Conservation (phyloP, 2,888 invertebrate genomes). For the Caenorhabditis sp. region DNA sequence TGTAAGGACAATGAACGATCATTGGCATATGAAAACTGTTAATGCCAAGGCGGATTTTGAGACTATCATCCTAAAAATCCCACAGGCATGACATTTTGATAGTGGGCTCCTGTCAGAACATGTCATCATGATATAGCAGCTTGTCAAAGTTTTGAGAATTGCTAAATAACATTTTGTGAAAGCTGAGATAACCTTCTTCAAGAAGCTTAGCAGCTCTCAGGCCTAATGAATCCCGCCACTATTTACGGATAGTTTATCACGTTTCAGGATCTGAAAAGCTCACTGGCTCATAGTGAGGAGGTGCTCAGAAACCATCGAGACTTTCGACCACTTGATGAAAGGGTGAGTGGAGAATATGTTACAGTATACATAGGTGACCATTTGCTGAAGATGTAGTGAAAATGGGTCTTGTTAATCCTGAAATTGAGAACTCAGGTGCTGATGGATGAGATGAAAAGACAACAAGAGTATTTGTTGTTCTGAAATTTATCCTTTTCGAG, state of each 20-base stretch:
- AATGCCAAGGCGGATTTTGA: conserved; percentile 34
- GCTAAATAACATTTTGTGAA: conserved; percentile 1
- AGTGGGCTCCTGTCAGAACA: not conserved
- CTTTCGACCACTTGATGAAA: conserved; percentile 67
- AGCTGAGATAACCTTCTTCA: conserved; percentile 21
- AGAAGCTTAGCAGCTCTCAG: not conserved
- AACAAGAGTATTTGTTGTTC: conserved; percentile 38
- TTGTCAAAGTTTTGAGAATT: not conserved
- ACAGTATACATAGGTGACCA: not conserved
- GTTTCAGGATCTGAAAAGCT: conserved; percentile 58
- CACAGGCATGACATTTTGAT: not conserved
- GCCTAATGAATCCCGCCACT: not conserved
- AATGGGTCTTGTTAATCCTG: not conserved
- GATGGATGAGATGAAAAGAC: conserved; percentile 11
- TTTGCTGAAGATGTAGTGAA: not conserved
- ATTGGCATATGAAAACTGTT: conserved; percentile 20
- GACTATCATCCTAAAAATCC: conserved; percentile 15
- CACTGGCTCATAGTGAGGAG: conserved; percentile 39
- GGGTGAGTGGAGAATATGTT: conserved; percentile 34
- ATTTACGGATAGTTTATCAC: conserved; percentile 25
- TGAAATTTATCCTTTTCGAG: conserved; percentile 23
- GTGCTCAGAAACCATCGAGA: conserved; percentile 58
- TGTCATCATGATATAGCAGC: not conserved
- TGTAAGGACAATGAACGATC: not conserved
- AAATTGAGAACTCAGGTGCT: conserved; percentile 7